Conservation (phyloP, 23 tunicate genomes). For the Clavelina lepadiformis region DNA sequence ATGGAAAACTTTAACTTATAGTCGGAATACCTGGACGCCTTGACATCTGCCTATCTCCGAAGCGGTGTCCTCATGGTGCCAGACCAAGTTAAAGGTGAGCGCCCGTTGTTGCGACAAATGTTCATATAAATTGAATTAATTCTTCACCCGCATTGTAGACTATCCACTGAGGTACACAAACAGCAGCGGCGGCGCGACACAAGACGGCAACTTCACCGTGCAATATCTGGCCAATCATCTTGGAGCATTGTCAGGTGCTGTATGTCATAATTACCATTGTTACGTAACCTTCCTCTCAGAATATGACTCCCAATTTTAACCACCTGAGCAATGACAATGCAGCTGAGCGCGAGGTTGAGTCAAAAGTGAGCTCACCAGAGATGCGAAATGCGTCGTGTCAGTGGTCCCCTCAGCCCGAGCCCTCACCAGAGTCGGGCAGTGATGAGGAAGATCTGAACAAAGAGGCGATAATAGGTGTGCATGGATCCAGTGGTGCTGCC, state of each 20-base stretch:
- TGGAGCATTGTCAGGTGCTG: constrained; percentile 40
- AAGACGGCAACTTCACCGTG: constrained; percentile 54
- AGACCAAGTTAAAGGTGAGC: constrained; percentile 54
- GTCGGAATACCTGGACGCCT: constrained; percentile 80
- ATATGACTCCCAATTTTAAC: too few species aligned
- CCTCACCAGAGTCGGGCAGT: constrained; percentile 28
- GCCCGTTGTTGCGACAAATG: not conserved
- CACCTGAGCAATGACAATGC: too few species aligned
- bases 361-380: too few species aligned
- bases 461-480: constrained; percentile 84
- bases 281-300: too few species aligned
- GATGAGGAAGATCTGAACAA: constrained; percentile 44
- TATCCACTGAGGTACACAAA: constrained; percentile 73
- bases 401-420: constrained; percentile 89
- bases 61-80: constrained; percentile 92
- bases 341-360: too few species aligned
- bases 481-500: too few species aligned
- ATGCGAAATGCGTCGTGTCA: constrained; percentile 91
- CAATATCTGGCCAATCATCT: constrained; percentile 66
- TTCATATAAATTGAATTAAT: too few species aligned
- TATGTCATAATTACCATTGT: too few species aligned
- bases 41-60: constrained; percentile 83
- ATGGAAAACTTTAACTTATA: constrained; percentile 28
- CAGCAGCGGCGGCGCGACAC: constrained; percentile 22
- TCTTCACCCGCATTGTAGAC: constrained; percentile 33